Percentiles rank a stretch among this genome's conserved stretches.
phyloP scores from a whole-genome alignment of 2,888 invertebrate species.

The Apamea monoglypha region DNA sequence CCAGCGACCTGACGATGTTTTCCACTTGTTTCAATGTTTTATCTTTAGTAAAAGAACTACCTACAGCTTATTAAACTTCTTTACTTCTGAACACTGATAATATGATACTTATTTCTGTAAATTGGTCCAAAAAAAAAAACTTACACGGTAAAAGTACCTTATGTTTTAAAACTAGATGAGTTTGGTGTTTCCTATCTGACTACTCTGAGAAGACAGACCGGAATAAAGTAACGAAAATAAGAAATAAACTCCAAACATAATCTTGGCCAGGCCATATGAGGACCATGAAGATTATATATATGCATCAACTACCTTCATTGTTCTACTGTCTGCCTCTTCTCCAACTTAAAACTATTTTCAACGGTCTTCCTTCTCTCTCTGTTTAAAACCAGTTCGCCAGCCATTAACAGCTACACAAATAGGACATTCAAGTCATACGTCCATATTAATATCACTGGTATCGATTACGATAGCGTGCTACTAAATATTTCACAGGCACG shows the following conservation, averaged over 20 bases:
- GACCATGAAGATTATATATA: neutral
- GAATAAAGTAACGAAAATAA: no score
- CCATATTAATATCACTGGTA: conserved; percentile 42
- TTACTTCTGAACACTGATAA: neutral
- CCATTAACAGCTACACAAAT: conserved; percentile 6
- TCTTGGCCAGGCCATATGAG: no score
- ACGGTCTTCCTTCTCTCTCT: neutral
- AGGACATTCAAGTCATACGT: conserved; percentile 22
- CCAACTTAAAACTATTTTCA: neutral
- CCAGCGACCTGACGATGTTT: neutral
- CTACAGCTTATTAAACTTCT: neutral
- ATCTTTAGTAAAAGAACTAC: no score
- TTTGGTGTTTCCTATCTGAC: no score
- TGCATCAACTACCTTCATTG: neutral
- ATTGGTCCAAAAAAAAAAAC: no score
- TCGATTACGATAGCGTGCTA: conserved; percentile 62
- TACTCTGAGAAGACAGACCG: no score
- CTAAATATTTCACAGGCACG: conserved; percentile 63
- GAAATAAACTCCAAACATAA: no score
- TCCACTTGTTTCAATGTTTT: neutral
- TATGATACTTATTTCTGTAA: no score
- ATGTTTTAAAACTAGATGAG: no score
- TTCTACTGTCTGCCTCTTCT: neutral
- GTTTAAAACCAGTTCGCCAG: neutral
- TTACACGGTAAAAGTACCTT: no score